These are phyloP conservation scores for Pteropus rufus DNA, from an alignment of 2,797 vertebrate genomes.

Conservation along the genomic window DNA sequence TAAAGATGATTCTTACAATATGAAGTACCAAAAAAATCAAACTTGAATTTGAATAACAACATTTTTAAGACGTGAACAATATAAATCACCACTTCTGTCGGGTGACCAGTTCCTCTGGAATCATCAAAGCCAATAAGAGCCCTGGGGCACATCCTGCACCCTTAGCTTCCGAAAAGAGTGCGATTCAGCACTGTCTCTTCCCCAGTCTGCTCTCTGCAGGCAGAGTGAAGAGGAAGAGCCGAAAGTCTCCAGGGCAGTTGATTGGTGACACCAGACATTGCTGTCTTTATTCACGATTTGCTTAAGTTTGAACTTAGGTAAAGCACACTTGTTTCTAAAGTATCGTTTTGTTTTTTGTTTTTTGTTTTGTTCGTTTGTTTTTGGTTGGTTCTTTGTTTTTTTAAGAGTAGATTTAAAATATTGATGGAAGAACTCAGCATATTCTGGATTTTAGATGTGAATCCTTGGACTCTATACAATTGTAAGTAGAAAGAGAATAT, in stretches of 20 bases:
- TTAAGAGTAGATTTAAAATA: not conserved
- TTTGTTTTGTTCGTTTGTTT: not conserved
- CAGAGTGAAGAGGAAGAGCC: not conserved
- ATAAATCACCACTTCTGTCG: not conserved
- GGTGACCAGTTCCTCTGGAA: not conserved
- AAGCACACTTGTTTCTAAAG: not conserved
- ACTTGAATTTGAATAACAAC: not conserved
- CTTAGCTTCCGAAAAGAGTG: not conserved
- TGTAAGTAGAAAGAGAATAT: not conserved
- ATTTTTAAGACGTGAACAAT: not conserved
- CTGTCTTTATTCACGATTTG: not conserved
- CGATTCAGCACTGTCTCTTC: not conserved
- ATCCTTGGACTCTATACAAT: not conserved
- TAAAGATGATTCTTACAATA: not conserved
- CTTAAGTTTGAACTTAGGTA: not conserved
- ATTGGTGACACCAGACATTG: fast-evolving
- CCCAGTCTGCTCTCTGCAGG: not conserved
- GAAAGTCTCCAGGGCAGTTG: not conserved
- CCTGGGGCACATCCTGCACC: no score
- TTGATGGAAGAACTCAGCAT: not conserved
- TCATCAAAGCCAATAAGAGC: not conserved
- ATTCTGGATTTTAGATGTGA: not conserved
- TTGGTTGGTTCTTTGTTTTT: not conserved
- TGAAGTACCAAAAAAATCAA: not conserved
- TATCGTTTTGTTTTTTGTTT: no score